These are phyloP conservation scores for Myodes glareolus DNA, from an alignment of 2,113 vertebrate species.

Conservation along the genomic window DNA sequence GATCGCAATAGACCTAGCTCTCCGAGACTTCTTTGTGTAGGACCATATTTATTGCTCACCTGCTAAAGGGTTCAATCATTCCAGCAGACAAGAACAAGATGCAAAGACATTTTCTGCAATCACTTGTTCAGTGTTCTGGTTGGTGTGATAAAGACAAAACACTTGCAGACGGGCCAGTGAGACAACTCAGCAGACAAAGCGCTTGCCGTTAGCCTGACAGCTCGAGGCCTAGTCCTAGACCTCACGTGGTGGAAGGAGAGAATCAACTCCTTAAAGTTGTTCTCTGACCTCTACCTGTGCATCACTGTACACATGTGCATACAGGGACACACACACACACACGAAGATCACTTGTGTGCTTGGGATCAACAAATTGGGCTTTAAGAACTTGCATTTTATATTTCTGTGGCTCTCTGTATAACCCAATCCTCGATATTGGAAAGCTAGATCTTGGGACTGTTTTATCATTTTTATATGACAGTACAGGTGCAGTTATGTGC, in stretches of 20 bases:
- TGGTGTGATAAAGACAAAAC: not conserved
- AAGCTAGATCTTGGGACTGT: not conserved
- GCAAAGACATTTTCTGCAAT: not conserved
- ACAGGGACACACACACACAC: no score
- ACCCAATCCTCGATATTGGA: not conserved
- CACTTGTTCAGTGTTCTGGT: not conserved
- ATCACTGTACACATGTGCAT: not conserved
- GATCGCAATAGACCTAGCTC: not conserved
- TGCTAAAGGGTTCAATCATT: not conserved
- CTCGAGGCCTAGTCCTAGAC: not conserved
- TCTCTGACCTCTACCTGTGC: not conserved
- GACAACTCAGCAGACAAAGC: no score
- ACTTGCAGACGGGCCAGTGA: not conserved
- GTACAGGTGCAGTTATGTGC: rapidly evolving
- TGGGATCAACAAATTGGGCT: not conserved
- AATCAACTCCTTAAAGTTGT: not conserved
- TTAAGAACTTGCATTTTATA: no score
- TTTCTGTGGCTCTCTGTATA: not conserved
- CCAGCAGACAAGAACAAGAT: not conserved
- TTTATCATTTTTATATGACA: not conserved
- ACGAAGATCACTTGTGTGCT: not conserved
- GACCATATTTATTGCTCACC: not conserved
- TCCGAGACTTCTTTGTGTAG: not conserved
- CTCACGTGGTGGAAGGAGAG: not conserved
- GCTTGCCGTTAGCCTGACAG: not conserved